Evolutionary conservation across 1,140 invertebrate genomes (phyloP).

Genomic region (Eupristina koningsbergeri): DNA sequence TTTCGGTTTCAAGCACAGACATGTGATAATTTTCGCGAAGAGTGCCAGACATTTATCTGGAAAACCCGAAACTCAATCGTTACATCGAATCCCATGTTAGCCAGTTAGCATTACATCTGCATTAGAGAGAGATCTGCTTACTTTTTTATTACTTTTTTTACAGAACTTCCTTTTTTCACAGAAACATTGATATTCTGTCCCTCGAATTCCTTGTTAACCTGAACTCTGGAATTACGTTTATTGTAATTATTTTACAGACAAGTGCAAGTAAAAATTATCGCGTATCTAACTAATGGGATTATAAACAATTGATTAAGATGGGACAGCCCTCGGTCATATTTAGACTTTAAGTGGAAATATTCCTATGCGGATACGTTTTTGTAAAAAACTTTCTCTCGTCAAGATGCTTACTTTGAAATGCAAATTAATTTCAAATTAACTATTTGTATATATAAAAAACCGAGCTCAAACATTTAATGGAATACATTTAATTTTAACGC

Average conservation of each 20-base stretch:
- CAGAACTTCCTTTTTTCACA: too few species aligned
- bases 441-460: background rate
- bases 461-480: background rate
- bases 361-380: background rate
- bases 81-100: constrained; percentile 1
- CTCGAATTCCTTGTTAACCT: background rate
- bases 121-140: constrained; percentile 14
- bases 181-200: background rate
- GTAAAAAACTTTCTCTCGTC: constrained; percentile 8
- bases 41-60: background rate
- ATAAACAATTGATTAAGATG: background rate
- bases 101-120: background rate
- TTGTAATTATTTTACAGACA: background rate
- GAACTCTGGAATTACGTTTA: background rate
- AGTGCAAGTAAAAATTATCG: background rate
- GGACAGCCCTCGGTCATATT: background rate
- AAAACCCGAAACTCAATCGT: background rate
- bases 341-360: background rate
- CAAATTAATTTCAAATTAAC: constrained; percentile 1
- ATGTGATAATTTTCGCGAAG: constrained; percentile 10
- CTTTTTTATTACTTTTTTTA: too few species aligned
- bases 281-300: background rate
- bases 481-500: background rate
- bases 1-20: background rate
- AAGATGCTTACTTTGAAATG: background rate